Percentiles rank a stretch among this genome's conserved stretches.
Conservation (phyloP, 2,113 vertebrate genomes). For the Macroglossus sobrinus region DNA sequence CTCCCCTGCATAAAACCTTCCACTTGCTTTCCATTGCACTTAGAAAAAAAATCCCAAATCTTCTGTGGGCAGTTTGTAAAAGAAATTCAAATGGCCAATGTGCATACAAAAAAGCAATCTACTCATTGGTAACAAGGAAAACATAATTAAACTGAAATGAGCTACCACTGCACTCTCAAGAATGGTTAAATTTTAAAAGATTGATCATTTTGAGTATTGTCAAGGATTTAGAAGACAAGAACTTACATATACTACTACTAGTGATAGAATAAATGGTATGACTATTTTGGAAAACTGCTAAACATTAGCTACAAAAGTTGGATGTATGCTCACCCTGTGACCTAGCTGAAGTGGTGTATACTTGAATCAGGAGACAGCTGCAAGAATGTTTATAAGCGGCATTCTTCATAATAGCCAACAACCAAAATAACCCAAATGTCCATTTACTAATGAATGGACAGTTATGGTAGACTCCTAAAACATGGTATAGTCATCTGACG, state of each 20-base stretch:
- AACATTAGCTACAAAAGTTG: neutral
- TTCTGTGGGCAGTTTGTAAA: neutral
- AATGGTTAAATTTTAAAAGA: neutral
- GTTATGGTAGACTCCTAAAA: neutral
- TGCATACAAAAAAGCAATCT: neutral
- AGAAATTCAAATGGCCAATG: neutral
- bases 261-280: neutral
- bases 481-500: fast-evolving
- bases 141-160: neutral
- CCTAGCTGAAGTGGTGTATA: neutral
- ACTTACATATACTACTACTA: neutral
- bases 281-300: neutral
- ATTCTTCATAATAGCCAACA: neutral
- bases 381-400: neutral
- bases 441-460: neutral
- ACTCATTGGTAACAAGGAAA: neutral
- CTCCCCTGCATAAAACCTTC: neutral
- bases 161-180: neutral
- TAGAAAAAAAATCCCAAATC: neutral
- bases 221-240: neutral
- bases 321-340: neutral
- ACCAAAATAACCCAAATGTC: neutral
- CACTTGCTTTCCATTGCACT: neutral
- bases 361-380: neutral
- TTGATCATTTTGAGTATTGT: neutral